Evolutionary conservation across 2,797 vertebrate species (phyloP), one percentile per base, ranked within the genome.

Genomic region (Gymnoscopelus braueri): DNA sequence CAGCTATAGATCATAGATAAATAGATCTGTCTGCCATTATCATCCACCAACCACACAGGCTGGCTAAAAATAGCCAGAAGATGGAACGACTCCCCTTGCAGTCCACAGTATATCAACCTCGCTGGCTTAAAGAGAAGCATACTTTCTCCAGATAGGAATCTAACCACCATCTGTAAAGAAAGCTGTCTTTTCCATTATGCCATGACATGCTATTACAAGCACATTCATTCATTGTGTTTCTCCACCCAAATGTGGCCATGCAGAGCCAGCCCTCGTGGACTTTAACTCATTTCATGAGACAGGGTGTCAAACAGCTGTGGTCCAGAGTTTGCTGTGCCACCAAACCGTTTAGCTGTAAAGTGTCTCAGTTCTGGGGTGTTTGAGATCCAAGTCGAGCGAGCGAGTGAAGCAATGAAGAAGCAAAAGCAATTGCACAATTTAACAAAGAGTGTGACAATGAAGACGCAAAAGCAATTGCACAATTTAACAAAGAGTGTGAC

Each of bases 101-200:
- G 24, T 76, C 73, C 64, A 52, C 68, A 29, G 70, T 53, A 53
- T 9, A 77, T 71, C 76, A 59, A 60, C 2, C 76, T 77, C 51
- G 13, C 49, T 8, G 58, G 62, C 53, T 81, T 75, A 53, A 8
- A 66, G 48, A 35, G 35, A 69, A 57, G 62, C 53, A 19, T 44
- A 74, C 57, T 13, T 58, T 66, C 57, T 64, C 47, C 63, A 2
- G 12, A 71, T 75, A 84, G 73, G 52, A 79, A 82, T 85, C 82
- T 15, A 72, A 74, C 66, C 71, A 60, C 78, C 70, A 88, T 88
- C 86, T 87, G 87, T 82, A 75, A 74, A 84, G 79, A 83, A 85
- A 83, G 86, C 86, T 76, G 84, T 83, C 63, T 78, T 90, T 88
- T 88, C 80, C 88, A 87, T 87, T 85, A 80, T 72, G 77, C 51